Evolutionary conservation across 2,888 invertebrate genomes (phyloP), one percentile per base, ranked within the genome.

Genomic region (Xanthorhoe spadicearia): DNA sequence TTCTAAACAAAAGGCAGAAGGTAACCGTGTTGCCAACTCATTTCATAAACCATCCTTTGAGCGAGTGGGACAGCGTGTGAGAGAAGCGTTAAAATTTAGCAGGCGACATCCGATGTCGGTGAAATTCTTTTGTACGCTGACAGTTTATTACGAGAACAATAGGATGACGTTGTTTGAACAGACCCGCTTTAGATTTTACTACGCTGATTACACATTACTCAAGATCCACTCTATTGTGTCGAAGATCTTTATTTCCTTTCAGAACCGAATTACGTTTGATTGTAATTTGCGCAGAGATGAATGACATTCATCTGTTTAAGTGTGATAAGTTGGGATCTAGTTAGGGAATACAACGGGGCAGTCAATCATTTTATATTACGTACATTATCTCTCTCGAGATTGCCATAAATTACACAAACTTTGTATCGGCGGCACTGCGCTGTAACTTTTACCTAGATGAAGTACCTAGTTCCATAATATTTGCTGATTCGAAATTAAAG

Each of bases 91-190:
- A 85, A 87, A 88, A 87, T 86, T 86, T 76, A 81, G 78, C 78
- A 79, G 80, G 80, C 77, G 83, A 85, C 87, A 86, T 86, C 81
- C 83, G 84, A 84, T 83, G 84, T 83, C 85, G 80, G 83, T 80
- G 83, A 83, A 83, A 86, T 88, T 89, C 88, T 89, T 89, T 89
- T 89, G 89, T 89, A 76, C 78, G 78, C 82, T 85, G 87, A 86
- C 87, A 86, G 87, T 89, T 89, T 89, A 89, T 88, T 89, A 88
- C 77, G 86, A 86, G 89, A 88, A 89, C 89, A 89, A 89, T 85
- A 85, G 87, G 83, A 80, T 83, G 83, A 83, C 84, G 83, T 81
- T 84, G 83, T 87, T 85, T 83, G 86, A 87, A 80, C 82, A 82
- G 83, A 84, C 83, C 85, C 87, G 82, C 85, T 89, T 85, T 82